phyloP scores from a whole-genome alignment of 2,797 vertebrate species.

The Sebastolobus altivelis region DNA sequence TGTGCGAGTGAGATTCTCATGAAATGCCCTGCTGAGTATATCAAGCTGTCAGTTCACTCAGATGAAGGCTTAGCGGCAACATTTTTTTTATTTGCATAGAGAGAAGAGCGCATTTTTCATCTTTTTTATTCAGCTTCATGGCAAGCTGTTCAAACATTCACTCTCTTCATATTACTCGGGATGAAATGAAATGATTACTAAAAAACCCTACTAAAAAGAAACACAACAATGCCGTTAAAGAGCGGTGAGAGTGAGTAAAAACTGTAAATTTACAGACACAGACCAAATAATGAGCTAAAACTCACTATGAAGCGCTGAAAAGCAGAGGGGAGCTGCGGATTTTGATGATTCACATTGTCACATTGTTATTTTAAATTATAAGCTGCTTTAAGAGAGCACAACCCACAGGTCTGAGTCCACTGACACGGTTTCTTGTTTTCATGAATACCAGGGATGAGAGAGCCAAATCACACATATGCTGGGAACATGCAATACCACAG shows the following conservation, averaged over 20 bases:
- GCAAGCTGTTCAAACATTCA: conserved; percentile 36
- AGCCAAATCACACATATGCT: not conserved
- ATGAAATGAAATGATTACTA: conserved; percentile 17
- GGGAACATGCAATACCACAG: not conserved
- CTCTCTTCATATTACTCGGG: conserved; percentile 12
- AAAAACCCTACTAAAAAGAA: not conserved
- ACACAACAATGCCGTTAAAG: not conserved
- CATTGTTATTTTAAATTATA: not conserved
- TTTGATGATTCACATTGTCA: not conserved
- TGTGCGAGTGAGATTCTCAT: conserved; percentile 35
- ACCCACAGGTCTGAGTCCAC: not conserved
- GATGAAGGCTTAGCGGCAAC: conserved; percentile 34
- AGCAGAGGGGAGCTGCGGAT: not conserved
- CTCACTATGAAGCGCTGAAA: not conserved
- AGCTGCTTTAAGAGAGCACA: not conserved
- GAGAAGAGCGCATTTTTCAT: conserved; percentile 26
- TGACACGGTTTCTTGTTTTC: not conserved
- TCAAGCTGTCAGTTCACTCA: conserved; percentile 48
- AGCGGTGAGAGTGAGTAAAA: not conserved
- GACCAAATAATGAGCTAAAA: not conserved
- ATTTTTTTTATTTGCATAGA: conserved; percentile 35
- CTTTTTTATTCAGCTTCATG: conserved; percentile 15
- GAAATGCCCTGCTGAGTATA: conserved; percentile 44
- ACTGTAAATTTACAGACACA: not conserved
- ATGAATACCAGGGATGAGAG: not conserved